phyloP scores from a whole-genome alignment of 2,888 invertebrate species.

The Lumbricus terrestris region DNA sequence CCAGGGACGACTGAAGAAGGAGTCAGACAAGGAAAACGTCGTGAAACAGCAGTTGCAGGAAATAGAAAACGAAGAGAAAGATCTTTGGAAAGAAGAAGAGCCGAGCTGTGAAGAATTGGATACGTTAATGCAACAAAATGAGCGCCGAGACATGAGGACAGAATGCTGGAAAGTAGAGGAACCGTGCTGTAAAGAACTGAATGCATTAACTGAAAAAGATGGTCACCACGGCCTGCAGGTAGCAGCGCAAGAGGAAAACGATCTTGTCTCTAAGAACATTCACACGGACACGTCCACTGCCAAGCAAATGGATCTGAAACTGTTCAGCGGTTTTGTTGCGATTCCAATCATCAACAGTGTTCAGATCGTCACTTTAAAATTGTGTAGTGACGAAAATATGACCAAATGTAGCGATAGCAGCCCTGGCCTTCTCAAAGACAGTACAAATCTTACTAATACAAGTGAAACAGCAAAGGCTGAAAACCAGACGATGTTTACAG shows the following conservation, averaged over 20 bases:
- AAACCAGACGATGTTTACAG: not conserved
- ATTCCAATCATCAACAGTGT: not conserved
- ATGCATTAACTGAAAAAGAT: not conserved
- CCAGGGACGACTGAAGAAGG: not conserved
- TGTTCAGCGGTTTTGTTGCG: not conserved
- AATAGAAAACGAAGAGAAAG: not conserved
- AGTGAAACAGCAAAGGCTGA: not conserved
- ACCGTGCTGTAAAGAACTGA: not conserved
- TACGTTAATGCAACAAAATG: not conserved
- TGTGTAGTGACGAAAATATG: not conserved
- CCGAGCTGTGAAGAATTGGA: not conserved
- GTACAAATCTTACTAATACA: not conserved
- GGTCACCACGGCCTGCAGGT: not conserved
- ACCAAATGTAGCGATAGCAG: not conserved
- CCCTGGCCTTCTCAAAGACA: not conserved
- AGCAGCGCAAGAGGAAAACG: not conserved
- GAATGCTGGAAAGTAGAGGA: not conserved
- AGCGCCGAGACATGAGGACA: not conserved
- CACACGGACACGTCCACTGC: not conserved
- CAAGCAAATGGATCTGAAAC: not conserved
- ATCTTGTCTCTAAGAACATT: not conserved
- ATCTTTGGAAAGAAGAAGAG: not conserved
- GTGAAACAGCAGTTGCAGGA: not conserved
- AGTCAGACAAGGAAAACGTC: slow-evolving; percentile 3
- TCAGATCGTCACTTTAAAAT: not conserved